Evolutionary conservation across 1,140 invertebrate genomes (phyloP), one percentile per base, ranked within the genome.

Genomic region (Musca domestica): DNA sequence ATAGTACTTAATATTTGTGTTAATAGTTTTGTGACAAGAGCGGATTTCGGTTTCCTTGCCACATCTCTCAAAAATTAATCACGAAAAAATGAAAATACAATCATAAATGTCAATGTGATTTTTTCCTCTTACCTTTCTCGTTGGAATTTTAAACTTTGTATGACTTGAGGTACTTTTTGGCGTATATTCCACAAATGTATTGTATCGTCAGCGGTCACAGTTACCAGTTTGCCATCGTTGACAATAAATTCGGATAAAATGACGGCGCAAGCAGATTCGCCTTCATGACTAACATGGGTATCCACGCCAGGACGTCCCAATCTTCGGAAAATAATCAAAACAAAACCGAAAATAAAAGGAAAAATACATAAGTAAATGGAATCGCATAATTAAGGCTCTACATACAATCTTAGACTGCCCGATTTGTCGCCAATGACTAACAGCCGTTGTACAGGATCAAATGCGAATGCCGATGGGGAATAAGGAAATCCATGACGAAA

Each of bases 401-500:
- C 76, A 74, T 97, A 98, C 94, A 99, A 92, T 86, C 96, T 89
- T 68, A 99, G 88, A 71, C 92, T 94, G 80, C 97, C 98, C 74
- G 90, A 90, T 85, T 95, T 98, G 76, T 96, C 96, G 67, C 97
- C 98, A 82, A 99, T 95, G 47, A 95, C 98, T 76, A 99, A 87
- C 61, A 99, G 87, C 83, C 91, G 93, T 85, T 99, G 98, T 73
- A 99, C 91, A 51, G 97, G 96, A 87, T 99, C 98, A 87, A 95
- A 99, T 54, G 96, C 96, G 82, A 99, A 85, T 48, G 95, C 93
- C 71, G 95, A 96, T 49, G 98, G 97, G 75, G 98, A 93, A 84
- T 95, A 94, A 70, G 98, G 98, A 86, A 99, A 99, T 74, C 98
- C 98, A 91, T 99, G 96, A 48, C 95, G 90, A 80, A 97, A 95